Evolutionary conservation across 2,888 invertebrate species (phyloP).

Genomic region (Lysandra coridon): DNA sequence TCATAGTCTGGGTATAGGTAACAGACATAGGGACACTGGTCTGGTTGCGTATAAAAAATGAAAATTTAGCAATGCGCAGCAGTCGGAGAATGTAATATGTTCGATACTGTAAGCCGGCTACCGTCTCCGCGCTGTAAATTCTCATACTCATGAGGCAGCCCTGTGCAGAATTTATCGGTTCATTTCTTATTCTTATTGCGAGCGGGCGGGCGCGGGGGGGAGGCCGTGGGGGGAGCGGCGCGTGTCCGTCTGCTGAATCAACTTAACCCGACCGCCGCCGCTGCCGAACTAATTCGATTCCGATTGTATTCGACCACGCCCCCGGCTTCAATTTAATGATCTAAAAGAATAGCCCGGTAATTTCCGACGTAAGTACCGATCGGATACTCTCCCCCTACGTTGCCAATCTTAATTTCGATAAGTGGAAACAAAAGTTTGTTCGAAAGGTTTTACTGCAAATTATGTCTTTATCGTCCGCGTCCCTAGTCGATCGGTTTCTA

Average conservation of each 20-base stretch:
- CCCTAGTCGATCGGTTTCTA: conserved; percentile 9
- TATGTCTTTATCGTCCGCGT: not conserved
- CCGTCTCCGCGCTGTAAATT: conserved; percentile 40
- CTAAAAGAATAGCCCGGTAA: conserved; percentile 61
- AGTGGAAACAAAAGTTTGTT: conserved; percentile 21
- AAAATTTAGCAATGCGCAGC: not conserved
- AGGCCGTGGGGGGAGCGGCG: conserved; percentile 48
- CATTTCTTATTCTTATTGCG: conserved; percentile 64
- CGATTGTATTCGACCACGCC: conserved; percentile 75
- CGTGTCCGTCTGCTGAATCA: conserved; percentile 71
- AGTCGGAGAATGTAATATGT: not conserved
- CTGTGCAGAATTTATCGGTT: conserved; percentile 53
- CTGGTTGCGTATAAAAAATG: not conserved
- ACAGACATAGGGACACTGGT: not conserved
- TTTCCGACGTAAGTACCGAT: conserved; percentile 39
- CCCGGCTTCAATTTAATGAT: conserved; percentile 68
- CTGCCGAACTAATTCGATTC: conserved; percentile 77
- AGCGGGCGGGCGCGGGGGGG: conserved; percentile 41
- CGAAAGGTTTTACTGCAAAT: conserved; percentile 15
- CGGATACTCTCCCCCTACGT: conserved; percentile 11
- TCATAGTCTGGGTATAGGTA: not conserved
- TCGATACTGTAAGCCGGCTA: conserved; percentile 33
- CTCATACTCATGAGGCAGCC: conserved; percentile 43
- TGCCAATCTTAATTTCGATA: conserved; percentile 30
- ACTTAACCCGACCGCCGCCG: conserved; percentile 64